Base-by-base conservation (phyloP, 1,140 invertebrate genomes). In the Colletes gigas region DNA sequence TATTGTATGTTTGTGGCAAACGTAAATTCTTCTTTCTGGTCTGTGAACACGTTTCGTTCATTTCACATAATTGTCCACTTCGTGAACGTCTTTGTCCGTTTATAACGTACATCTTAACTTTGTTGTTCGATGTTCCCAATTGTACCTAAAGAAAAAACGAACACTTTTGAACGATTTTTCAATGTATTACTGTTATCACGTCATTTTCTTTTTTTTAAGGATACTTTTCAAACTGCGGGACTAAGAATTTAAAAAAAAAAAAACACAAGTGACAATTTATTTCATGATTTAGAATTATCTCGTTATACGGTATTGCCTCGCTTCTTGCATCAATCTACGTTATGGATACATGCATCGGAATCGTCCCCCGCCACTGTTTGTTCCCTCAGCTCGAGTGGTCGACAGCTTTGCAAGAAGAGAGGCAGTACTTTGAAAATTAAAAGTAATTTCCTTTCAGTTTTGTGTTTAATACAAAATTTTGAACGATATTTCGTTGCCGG, bases 81-180 rank as follows among this genome's bases (percentile, higher is more conserved):
- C 44, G 47, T 57, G 14, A 76, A 57, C 41, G 52, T 76, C 14
- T 44, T 19, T 54, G 54, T 14, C 47, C 14, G 4, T 19, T 65
- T 55, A 66, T 14, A 12, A 67, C 65, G 19, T 60, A n/a, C 47
- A 74, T 65, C 12, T 63, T 30, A 63, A 63, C 30, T 74, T 75
- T 12, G 41, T 77, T 69, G 41, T 59, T 70, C 44, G 17, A 50
- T 62, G 63, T 66, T 15, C 14, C 62, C n/a, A 15, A 17, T 39
- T 15, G 12, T 72, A 14, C 21, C 9, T n/a, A 54, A 54, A 54
- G 6, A 47, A 21, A 47, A 47, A 41, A 47, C 41, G 19, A 44
- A 47, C 41, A 47, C 19, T 8, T 15, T 4, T 15, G 47, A 39
- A 65, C 21, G 14, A n/a, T 19, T 9, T 60, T 63, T 41, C 15